These are phyloP conservation scores for Stylophora pistillata DNA, from an alignment of 64 coral and sea anemone species.

Conservation along the genomic window DNA sequence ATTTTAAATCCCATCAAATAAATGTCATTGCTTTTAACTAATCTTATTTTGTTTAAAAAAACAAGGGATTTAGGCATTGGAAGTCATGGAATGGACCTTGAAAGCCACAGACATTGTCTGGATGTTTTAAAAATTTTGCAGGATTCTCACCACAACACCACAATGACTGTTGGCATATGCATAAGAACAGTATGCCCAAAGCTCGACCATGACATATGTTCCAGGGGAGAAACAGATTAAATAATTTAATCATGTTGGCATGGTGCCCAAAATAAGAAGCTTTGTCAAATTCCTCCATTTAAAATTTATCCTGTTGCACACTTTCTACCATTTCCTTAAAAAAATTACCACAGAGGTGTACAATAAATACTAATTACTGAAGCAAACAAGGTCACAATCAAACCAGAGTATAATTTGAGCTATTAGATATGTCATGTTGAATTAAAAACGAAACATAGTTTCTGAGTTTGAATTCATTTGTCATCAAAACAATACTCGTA, in stretches of 20 bases:
- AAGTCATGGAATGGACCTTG: background rate
- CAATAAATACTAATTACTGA: background rate
- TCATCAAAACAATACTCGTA: background rate
- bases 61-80: background rate
- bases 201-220: background rate
- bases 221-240: constrained; percentile 14
- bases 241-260: constrained; percentile 21
- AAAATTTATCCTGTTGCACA: background rate
- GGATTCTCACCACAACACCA: background rate
- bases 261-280: constrained; percentile 4
- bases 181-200: background rate
- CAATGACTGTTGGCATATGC: background rate
- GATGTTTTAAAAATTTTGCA: background rate
- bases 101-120: background rate
- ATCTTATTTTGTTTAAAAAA: constrained; percentile 26
- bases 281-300: background rate
- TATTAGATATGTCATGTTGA: background rate
- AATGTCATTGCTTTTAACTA: constrained; percentile 25
- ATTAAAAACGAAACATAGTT: background rate
- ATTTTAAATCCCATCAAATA: constrained; percentile 45
- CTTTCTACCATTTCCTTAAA: background rate
- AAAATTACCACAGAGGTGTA: background rate
- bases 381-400: background rate
- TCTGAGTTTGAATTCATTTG: constrained; percentile 10
- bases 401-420: background rate